Evolutionary conservation across 2,797 vertebrate genomes (phyloP).

Genomic region (Alosa sapidissima): DNA sequence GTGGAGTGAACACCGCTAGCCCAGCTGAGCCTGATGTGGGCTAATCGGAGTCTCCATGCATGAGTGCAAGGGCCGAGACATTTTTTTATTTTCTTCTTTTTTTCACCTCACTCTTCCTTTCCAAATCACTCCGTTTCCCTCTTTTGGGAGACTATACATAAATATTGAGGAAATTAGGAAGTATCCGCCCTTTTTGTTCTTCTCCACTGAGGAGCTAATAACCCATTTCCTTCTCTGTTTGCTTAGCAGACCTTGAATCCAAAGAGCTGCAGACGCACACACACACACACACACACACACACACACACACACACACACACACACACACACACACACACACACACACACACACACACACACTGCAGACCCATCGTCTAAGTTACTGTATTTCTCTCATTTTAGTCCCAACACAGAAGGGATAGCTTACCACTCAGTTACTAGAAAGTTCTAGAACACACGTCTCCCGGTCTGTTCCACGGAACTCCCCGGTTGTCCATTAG

Average conservation of each 20-base stretch:
- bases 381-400: background rate
- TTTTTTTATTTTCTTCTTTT: background rate
- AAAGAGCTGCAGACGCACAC: background rate
- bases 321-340: too few species aligned
- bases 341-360: too few species aligned
- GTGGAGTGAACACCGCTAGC: background rate
- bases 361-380: background rate
- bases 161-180: conserved; percentile 12
- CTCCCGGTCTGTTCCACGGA: background rate
- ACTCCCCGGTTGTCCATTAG: background rate
- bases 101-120: conserved; percentile 56
- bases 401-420: background rate
- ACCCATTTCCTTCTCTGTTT: background rate
- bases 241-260: conserved; percentile 19
- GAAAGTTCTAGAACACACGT: background rate
- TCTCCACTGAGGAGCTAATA: conserved; percentile 11
- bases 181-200: background rate
- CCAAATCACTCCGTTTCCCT: conserved; percentile 41
- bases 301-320: too few species aligned
- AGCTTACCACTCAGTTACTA: background rate
- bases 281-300: too few species aligned
- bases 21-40: background rate
- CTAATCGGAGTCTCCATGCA: background rate
- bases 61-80: background rate
- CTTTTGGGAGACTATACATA: conserved; percentile 16